Evolutionary conservation across 2,113 vertebrate species (phyloP).

Genomic region (Sander lucioperca): DNA sequence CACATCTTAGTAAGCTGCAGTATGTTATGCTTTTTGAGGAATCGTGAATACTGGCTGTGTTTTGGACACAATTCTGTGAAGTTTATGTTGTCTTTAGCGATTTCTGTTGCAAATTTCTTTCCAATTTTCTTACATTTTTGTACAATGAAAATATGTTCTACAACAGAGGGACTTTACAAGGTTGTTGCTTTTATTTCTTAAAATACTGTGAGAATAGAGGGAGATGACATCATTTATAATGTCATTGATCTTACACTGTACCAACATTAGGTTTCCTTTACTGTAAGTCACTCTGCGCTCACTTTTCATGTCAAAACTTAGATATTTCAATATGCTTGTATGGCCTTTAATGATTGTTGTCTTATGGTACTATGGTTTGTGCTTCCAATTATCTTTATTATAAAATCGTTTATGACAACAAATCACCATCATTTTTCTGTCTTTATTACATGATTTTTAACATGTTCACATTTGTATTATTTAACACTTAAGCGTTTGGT

Average conservation of each 20-base stretch:
- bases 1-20: slow-evolving; percentile 61
- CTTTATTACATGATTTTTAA: slow-evolving; percentile 19
- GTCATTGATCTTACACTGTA: slow-evolving; percentile 79
- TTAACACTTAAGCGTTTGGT: too few species aligned
- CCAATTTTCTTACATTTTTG: slow-evolving; percentile 32
- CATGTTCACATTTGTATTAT: background rate
- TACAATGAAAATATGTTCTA: slow-evolving; percentile 40
- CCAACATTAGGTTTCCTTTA: slow-evolving; percentile 65
- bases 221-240: slow-evolving; percentile 40
- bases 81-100: slow-evolving; percentile 29
- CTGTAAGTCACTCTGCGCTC: slow-evolving; percentile 69
- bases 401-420: slow-evolving; percentile 60
- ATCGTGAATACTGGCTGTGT: slow-evolving; percentile 64
- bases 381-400: slow-evolving; percentile 67
- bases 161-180: slow-evolving; percentile 15
- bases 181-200: slow-evolving; percentile 48
- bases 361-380: slow-evolving; percentile 71
- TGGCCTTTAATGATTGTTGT: slow-evolving; percentile 46
- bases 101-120: slow-evolving; percentile 45
- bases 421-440: background rate
- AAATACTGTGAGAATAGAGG: slow-evolving; percentile 72
- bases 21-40: slow-evolving; percentile 57
- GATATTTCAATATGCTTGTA: slow-evolving; percentile 55
- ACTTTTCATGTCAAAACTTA: slow-evolving; percentile 47
- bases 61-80: slow-evolving; percentile 74